phyloP scores from a whole-genome alignment of 2,113 vertebrate species.

The Myodes glareolus region DNA sequence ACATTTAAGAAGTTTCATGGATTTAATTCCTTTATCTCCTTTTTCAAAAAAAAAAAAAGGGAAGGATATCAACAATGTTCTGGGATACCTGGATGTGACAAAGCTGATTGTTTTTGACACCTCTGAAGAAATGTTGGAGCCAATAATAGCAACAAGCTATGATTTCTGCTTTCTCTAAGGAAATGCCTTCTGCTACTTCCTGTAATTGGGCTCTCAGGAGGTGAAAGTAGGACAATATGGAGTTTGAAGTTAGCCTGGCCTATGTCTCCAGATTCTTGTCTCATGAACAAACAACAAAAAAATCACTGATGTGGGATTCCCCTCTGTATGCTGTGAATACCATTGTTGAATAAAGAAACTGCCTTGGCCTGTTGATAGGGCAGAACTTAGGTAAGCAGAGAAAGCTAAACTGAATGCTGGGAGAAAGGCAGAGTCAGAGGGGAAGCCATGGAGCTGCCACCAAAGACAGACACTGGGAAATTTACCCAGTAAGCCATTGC shows the following conservation, averaged over 20 bases:
- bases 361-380: no score
- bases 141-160: neutral
- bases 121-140: constrained; percentile 14
- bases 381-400: no score
- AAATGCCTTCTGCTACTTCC: neutral
- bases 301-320: no score
- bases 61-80: neutral
- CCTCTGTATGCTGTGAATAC: no score
- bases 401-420: no score
- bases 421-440: no score
- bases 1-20: neutral
- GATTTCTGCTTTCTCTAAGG: neutral
- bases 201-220: neutral
- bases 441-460: no score
- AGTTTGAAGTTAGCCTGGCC: neutral
- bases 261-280: neutral
- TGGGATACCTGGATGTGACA: neutral
- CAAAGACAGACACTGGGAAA: no score
- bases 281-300: neutral
- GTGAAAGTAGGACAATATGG: neutral
- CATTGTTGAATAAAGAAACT: no score
- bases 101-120: neutral
- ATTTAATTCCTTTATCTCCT: neutral
- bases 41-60: neutral
- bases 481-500: no score